These are phyloP conservation scores for Mythimna albipuncta DNA, from an alignment of 2,888 invertebrate species.

Conservation along the genomic window DNA sequence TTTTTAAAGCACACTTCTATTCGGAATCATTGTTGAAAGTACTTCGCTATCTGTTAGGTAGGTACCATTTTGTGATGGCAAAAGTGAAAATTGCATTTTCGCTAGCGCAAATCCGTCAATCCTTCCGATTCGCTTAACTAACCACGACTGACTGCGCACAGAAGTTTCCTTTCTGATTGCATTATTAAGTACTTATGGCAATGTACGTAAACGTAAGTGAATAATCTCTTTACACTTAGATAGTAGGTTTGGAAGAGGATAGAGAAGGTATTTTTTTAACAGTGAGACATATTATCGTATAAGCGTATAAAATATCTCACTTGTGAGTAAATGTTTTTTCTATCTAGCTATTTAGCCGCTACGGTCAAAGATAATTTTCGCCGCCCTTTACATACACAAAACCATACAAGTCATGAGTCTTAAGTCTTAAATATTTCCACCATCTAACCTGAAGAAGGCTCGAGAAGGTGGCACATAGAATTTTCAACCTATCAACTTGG, in stretches of 20 bases:
- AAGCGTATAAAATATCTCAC: no score
- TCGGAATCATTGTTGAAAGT: conserved; percentile 11
- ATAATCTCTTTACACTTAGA: neutral
- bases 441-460: no score
- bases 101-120: conserved; percentile 33
- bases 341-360: no score
- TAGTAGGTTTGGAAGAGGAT: neutral
- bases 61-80: conserved; percentile 15
- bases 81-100: conserved; percentile 40
- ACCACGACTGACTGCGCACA: conserved; percentile 28
- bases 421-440: no score
- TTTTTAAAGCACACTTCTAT: neutral
- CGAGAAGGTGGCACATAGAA: no score
- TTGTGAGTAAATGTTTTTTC: no score
- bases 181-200: neutral
- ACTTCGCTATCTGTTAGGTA: conserved; percentile 11
- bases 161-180: conserved; percentile 9
- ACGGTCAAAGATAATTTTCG: no score
- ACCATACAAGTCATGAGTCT: no score
- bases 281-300: no score
- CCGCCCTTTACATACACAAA: no score
- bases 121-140: conserved; percentile 31
- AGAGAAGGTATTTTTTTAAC: no score
- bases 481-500: no score
- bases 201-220: neutral